A percentile compares a stretch with the other conserved stretches of the same genome.
Evolutionary conservation across 2,888 invertebrate genomes (phyloP).

Genomic region (Stenchaetothrips biformis): DNA sequence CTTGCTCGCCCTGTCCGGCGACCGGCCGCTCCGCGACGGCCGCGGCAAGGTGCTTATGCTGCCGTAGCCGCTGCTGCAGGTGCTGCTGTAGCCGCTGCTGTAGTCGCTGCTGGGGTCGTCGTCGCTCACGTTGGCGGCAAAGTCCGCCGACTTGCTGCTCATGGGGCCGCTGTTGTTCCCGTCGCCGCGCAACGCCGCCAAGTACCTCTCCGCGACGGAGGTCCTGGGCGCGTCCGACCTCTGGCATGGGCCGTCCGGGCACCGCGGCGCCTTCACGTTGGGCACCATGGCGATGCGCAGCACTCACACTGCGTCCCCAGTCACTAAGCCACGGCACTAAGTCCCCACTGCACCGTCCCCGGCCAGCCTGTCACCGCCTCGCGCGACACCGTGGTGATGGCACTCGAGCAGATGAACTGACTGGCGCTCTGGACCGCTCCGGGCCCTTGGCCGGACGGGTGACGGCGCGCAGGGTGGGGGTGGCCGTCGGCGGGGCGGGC

Average conservation of each 20-base stretch:
- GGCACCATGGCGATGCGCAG: neutral
- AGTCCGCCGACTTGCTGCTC: neutral
- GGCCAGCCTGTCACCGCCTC: too few species aligned
- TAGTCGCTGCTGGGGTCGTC: neutral
- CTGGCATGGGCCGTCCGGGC: neutral
- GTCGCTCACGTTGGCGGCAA: neutral
- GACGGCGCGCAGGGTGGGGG: too few species aligned
- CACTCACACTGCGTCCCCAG: too few species aligned
- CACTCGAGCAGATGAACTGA: too few species aligned
- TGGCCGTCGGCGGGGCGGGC: too few species aligned
- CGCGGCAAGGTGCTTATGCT: neutral
- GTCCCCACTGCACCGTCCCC: too few species aligned
- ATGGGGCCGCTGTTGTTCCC: neutral
- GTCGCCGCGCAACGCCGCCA: constrained; percentile 1
- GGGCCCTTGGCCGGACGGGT: too few species aligned
- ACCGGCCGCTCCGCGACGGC: neutral
- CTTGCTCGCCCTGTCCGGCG: neutral
- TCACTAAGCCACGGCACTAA: too few species aligned
- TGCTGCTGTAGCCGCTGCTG: neutral
- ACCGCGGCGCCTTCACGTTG: neutral
- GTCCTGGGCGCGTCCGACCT: neutral
- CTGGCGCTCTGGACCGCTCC: too few species aligned
- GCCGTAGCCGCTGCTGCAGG: neutral
- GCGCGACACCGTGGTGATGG: too few species aligned
- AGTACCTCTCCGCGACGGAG: neutral